These are phyloP conservation scores for Trogon melanurus DNA, from an alignment of 2,113 vertebrate species.

Conservation along the genomic window DNA sequence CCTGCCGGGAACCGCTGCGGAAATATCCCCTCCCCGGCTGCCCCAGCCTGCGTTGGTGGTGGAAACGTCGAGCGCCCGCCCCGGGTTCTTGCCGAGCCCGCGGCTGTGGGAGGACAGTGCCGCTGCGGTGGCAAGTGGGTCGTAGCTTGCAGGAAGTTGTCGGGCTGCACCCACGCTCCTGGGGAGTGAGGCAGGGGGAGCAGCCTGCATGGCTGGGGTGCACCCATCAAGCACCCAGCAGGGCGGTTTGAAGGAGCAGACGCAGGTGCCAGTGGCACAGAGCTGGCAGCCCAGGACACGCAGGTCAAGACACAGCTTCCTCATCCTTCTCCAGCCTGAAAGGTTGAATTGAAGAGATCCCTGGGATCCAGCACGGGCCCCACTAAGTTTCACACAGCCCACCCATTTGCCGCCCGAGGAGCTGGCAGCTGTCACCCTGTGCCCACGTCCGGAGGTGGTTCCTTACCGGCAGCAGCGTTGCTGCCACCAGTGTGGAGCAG, in stretches of 20 bases:
- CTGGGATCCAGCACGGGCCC: accelerated
- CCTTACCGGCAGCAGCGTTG: accelerated
- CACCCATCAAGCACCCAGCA: neutral
- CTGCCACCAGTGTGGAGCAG: accelerated
- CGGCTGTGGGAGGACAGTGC: neutral
- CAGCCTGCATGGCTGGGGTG: accelerated
- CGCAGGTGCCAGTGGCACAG: neutral
- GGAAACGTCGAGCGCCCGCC: neutral
- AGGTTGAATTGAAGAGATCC: neutral
- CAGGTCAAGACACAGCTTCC: neutral
- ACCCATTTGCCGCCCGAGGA: neutral
- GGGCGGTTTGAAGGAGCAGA: accelerated
- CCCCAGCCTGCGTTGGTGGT: accelerated
- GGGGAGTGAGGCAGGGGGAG: neutral
- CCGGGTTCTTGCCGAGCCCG: accelerated
- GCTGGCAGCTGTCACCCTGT: accelerated
- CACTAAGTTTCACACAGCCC: neutral
- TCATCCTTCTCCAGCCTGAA: neutral
- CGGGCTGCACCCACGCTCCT: neutral
- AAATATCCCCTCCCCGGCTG: neutral
- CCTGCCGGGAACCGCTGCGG: accelerated
- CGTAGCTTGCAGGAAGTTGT: neutral
- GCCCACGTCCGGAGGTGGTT: neutral
- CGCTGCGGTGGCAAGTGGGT: accelerated
- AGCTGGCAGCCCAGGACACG: neutral